These are phyloP conservation scores for Bombus confusus DNA, from an alignment of 1,140 invertebrate genomes.

Conservation along the genomic window DNA sequence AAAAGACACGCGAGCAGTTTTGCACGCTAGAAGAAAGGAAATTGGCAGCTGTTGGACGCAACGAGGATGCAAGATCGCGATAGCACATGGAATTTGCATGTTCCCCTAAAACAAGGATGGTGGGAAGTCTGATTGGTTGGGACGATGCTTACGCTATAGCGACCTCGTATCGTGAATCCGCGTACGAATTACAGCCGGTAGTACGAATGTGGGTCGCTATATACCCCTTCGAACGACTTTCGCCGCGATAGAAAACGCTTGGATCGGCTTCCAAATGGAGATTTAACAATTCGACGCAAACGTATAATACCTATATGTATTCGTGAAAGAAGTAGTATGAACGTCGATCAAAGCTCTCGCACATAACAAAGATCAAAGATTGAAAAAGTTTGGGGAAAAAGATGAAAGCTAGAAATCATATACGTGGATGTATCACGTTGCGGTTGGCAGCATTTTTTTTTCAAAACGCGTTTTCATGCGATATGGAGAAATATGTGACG, in stretches of 20 bases:
- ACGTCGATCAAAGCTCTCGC: no score
- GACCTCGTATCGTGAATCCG: neutral
- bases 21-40: slow-evolving; percentile 33
- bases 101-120: neutral
- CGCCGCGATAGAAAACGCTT: neutral
- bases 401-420: neutral
- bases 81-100: slow-evolving; percentile 33
- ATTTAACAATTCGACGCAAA: neutral
- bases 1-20: slow-evolving; percentile 36
- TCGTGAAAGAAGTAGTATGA: neutral
- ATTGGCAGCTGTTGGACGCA: slow-evolving; percentile 12
- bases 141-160: neutral
- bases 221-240: neutral
- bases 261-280: neutral
- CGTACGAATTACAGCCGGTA: no score
- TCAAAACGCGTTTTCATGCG: neutral
- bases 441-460: neutral
- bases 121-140: slow-evolving; percentile 2
- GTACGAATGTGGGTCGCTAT: slow-evolving; percentile 1
- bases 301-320: neutral
- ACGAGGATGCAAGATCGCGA: slow-evolving; percentile 9
- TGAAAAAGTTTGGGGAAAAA: neutral
- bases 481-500: neutral
- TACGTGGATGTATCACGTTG: neutral
- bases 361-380: neutral